Evolutionary conservation across 2,888 invertebrate genomes (phyloP), one percentile per base, ranked within the genome.

Genomic region (Scelioninae gen. 2): DNA sequence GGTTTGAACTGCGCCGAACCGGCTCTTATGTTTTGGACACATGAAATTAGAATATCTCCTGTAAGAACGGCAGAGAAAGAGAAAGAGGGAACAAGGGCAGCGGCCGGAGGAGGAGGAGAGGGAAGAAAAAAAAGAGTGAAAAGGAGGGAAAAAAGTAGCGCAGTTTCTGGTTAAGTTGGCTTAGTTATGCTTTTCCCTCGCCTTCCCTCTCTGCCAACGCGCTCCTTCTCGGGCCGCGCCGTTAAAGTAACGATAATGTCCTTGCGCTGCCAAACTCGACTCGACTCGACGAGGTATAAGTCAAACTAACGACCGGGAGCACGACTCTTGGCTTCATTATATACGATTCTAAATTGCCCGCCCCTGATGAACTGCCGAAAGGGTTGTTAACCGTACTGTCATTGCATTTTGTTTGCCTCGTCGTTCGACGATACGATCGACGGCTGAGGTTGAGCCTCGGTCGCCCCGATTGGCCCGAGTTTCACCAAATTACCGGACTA

Each of bases 161-260:
- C 48, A 37, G 35, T 48, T 46, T 48, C 61, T 46, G 46, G 35
- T 55, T 55, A 55, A 65, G 55, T 65, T 65, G 55, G 55, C 43
- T 65, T 48, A 55, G 65, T 55, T 55, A 48, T 55, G 37, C 45
- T 43, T 25, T 22, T 41, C 48, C 19, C 37, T 48, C 48, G 45
- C 50, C 35, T 45, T 35, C 22, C 15, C 2, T 16, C 7, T 6
- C 48, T 25, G 45, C 45, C 39, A 19, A 33, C 50, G 45, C 45
- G 53, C 22, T n/a, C n/a, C 31, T 25, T 64, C 45, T 65, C 65
- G 35, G 39, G 15, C 11, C 61, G 46, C 41, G 55, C 61, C 69
- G 55, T 70, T 70, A 61, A 70, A 70, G 61, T 70, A 70, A 70
- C 69, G 69, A 70, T 70, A 70, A 70, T 70, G 61, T 48, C 48